Conservation (phyloP, 2,797 vertebrate species). For the Bryconaethiops microstoma region DNA sequence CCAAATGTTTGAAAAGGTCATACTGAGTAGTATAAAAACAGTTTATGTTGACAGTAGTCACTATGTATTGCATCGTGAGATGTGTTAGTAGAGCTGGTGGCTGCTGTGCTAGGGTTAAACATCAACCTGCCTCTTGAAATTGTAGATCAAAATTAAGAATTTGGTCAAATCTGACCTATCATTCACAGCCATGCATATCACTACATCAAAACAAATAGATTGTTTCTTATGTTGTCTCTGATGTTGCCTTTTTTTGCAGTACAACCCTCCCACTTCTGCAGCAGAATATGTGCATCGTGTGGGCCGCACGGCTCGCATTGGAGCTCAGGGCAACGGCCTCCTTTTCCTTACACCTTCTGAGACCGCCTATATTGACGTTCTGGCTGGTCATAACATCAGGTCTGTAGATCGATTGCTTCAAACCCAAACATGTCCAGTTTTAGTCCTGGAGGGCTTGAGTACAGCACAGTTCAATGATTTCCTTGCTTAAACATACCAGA, state of each 20-base stretch:
- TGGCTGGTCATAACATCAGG: slow-evolving; percentile 95
- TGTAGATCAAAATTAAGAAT: not conserved
- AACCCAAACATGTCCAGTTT: not conserved
- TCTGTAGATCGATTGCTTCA: slow-evolving; percentile 66
- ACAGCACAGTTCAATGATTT: not conserved
- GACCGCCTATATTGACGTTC: slow-evolving; percentile 83
- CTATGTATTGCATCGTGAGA: too few species aligned
- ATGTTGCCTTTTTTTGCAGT: slow-evolving; percentile 71
- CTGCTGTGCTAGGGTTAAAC: not conserved
- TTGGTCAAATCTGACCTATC: not conserved
- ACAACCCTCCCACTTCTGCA: slow-evolving; percentile 83
- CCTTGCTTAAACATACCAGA: not conserved
- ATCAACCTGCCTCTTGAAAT: not conserved
- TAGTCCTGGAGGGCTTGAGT: not conserved
- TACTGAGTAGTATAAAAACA: too few species aligned
- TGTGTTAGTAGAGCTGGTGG: too few species aligned
- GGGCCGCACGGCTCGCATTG: slow-evolving; percentile 92
- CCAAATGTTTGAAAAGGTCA: too few species aligned
- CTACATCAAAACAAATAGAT: not conserved
- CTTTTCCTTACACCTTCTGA: slow-evolving; percentile 92
- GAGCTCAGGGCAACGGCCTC: slow-evolving; percentile 86
- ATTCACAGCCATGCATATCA: not conserved
- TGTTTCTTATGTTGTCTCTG: not conserved
- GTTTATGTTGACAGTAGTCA: too few species aligned
- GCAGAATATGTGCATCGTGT: slow-evolving; percentile 92